phyloP scores from a whole-genome alignment of 2,888 invertebrate genomes.

The Patella ulyssiponensis region DNA sequence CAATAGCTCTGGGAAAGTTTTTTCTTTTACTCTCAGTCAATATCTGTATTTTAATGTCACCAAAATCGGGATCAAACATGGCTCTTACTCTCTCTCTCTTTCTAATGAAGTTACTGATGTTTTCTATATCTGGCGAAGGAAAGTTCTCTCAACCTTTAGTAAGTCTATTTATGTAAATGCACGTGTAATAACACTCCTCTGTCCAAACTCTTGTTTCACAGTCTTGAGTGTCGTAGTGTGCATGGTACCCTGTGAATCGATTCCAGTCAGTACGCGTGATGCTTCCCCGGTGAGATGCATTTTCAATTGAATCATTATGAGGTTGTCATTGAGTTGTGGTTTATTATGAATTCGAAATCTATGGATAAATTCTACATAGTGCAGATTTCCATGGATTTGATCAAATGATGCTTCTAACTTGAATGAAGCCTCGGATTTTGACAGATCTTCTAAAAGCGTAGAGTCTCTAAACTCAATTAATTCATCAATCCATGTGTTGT shows the following conservation, averaged over 20 bases:
- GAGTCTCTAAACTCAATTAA: constrained; percentile 16
- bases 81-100: constrained; percentile 18
- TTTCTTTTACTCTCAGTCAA: neutral
- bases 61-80: constrained; percentile 28
- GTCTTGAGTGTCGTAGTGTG: constrained; percentile 22
- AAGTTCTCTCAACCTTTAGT: constrained; percentile 13
- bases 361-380: constrained; percentile 22
- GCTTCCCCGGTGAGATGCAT: constrained; percentile 24
- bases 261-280: constrained; percentile 15
- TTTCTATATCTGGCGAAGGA: constrained; percentile 7
- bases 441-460: neutral
- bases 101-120: constrained; percentile 22
- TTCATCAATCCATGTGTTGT: constrained; percentile 20
- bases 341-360: constrained; percentile 27
- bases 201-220: constrained; percentile 27
- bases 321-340: constrained; percentile 14
- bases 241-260: constrained; percentile 20
- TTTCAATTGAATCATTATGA: constrained; percentile 23
- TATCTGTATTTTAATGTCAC: constrained; percentile 12
- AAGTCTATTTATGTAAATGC: constrained; percentile 19
- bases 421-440: constrained; percentile 4
- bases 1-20: neutral
- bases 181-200: constrained; percentile 16
- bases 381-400: constrained; percentile 20
- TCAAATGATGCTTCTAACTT: constrained; percentile 7